Base-by-base conservation (phyloP, 2,797 vertebrate species). In the Diglossa cyanea region DNA sequence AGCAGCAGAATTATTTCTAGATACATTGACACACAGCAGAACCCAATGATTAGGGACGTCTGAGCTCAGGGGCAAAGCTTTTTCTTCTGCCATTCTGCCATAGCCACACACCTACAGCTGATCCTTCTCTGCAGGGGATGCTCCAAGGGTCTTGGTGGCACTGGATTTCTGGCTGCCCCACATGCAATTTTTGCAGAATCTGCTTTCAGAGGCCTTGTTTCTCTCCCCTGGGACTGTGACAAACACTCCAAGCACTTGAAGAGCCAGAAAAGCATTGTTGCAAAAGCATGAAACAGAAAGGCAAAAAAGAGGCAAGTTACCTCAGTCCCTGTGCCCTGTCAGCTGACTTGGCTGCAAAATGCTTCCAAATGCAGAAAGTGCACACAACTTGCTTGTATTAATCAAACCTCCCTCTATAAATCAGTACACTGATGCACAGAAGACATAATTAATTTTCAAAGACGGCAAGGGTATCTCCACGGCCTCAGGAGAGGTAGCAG, bases 21-120 rank as follows among this genome's bases (percentile, higher is more conserved):
- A 30, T 50, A 31, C 16, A 23, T 6, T 24, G 25, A 67, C 6
- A 53, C 30, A 35, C 51, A 73, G 66, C n/a, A 92, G 42, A 21
- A 67, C 13, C 6, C 0, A 0, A 37, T 13, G 16, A 61, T 51
- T 15, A 31, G 16, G 23, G 21, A 61, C 18, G 8, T 70, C 20
- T 28, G 55, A 61, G 42, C 21, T 88, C 19, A 50, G 11, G 15
- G 51, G 16, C 37, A 79, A 78, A 11, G 12, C 3, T 62, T 63
- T 87, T 76, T 31, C 15, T 82, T 54, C 58, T 44, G 7, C 33
- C 30, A 9, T 82, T 54, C 57, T 44, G 7, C 33, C 30, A 9
- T 19, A 82, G 42, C 28, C 33, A 51, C 31, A 35, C 1, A 28
- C 3, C 23, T 77, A 30, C 33, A 61, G 21, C 45, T 86, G 13